Evolutionary conservation across 2,797 vertebrate genomes (phyloP), one percentile per base, ranked within the genome.

Genomic region (Trachurus trachurus): DNA sequence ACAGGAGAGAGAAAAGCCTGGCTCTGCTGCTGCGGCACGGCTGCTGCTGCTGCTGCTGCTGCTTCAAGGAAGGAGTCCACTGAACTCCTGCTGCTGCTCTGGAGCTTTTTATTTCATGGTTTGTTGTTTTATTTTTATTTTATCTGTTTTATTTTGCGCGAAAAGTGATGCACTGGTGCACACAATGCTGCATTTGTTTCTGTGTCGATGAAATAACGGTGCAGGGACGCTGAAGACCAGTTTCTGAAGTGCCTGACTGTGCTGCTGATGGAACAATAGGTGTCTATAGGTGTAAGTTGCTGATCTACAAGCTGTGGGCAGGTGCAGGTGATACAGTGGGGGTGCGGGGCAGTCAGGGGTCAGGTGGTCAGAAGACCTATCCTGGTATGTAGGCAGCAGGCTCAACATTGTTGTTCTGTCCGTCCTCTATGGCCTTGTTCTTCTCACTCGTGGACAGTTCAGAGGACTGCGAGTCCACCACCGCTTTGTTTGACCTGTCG

Each of bases 361-460:
- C 31, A 34, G 31, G 31, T 26, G 62, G 42, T 65, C 54, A 15
- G 21, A 49, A 77, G 57, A 62, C 49, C 87, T 96, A 95, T 89
- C 93, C 94, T 60, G 95, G 93, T 86, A 92, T 77, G 68, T 66
- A 93, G 60, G 90, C 65, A 15, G 82, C 83, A 0, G 90, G 88
- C 74, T 91, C 90, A 6, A 95, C 86, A 15, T 93, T 94, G 89
- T 95, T 95, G 90, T 96, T 97, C 91, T 96, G 94, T 76, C 94
- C 93, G 0, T 97, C 96, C 53, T 97, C 95, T 62, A 94, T 93
- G 9, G 90, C 92, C 2, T 88, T 81, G 37, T 92, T 93, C 89
- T 95, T 96, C 92, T 95, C 94, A 73, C 92, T 93, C 37, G 76
- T 89, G 82, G 88, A 89, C 5, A 92, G 61, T 40, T 87, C 16